phyloP scores from a whole-genome alignment of 2,888 invertebrate genomes.

The Notodonta dromedarius region DNA sequence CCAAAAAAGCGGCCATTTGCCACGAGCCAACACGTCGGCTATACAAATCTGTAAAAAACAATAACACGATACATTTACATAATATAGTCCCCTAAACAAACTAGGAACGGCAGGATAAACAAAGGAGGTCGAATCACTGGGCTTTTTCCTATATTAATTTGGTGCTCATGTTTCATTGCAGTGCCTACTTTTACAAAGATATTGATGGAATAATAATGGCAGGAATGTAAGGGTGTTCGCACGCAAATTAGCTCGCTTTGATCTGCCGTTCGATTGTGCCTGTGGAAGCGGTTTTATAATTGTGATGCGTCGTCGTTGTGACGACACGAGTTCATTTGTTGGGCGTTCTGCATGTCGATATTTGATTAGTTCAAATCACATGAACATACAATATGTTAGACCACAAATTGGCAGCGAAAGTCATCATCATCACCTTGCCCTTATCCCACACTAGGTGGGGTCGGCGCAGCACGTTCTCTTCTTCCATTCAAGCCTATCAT shows the following conservation, averaged over 20 bases:
- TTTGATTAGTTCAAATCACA: too few species aligned
- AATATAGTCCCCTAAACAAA: constrained; percentile 76
- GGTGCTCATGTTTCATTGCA: constrained; percentile 74
- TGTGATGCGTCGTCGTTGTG: constrained; percentile 53
- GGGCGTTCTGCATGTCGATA: not conserved
- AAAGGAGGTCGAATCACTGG: constrained; percentile 69
- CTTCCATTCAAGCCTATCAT: too few species aligned
- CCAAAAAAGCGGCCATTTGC: constrained; percentile 66
- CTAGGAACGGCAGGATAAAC: constrained; percentile 71
- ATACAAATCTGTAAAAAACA: constrained; percentile 68
- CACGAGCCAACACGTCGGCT: constrained; percentile 69
- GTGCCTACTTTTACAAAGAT: constrained; percentile 72
- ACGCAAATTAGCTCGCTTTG: constrained; percentile 82
- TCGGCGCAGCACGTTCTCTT: too few species aligned
- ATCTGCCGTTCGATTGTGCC: constrained; percentile 77
- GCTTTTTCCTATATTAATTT: constrained; percentile 79
- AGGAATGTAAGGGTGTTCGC: constrained; percentile 73
- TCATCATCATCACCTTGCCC: too few species aligned
- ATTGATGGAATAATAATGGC: constrained; percentile 77
- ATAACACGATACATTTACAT: constrained; percentile 76
- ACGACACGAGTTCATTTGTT: constrained; percentile 30
- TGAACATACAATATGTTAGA: too few species aligned
- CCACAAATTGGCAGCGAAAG: too few species aligned
- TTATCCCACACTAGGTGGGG: too few species aligned
- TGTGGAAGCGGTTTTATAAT: constrained; percentile 76